Evolutionary conservation across 2,888 invertebrate genomes (phyloP).

Genomic region (Boloria selene): DNA sequence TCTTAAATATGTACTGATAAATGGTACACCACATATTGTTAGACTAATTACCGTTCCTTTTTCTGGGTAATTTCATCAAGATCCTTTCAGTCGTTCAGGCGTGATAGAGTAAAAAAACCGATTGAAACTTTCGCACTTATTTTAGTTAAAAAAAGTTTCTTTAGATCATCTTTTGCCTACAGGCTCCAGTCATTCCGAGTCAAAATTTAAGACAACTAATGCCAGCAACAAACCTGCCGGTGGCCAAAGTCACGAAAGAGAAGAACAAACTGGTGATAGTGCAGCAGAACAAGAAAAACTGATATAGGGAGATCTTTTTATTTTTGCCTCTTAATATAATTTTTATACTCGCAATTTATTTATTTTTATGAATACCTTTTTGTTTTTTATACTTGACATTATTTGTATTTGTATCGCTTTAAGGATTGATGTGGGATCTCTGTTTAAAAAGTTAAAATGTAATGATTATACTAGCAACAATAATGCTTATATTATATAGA

Average conservation of each 20-base stretch:
- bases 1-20: too few relatives aligned
- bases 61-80: too few relatives aligned
- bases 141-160: not conserved
- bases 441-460: too few relatives aligned
- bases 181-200: slow-evolving; percentile 83
- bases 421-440: not conserved
- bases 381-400: slow-evolving; percentile 2
- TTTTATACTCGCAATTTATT: slow-evolving; percentile 30
- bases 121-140: too few relatives aligned
- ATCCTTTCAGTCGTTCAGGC: too few relatives aligned
- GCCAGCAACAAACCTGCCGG: slow-evolving; percentile 83
- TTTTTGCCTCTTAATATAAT: slow-evolving; percentile 35
- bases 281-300: slow-evolving; percentile 84
- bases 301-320: slow-evolving; percentile 45
- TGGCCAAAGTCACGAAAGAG: slow-evolving; percentile 91
- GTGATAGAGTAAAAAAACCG: too few relatives aligned
- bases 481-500: too few relatives aligned
- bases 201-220: slow-evolving; percentile 87
- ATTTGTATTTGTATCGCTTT: not conserved
- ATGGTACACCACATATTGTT: too few relatives aligned
- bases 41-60: too few relatives aligned
- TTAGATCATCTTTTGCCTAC: slow-evolving; percentile 43
- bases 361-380: slow-evolving; percentile 15
- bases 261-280: slow-evolving; percentile 92
- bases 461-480: too few relatives aligned